Base-by-base conservation (phyloP, 2,888 invertebrate genomes). In the Balanococcus diminutus region DNA sequence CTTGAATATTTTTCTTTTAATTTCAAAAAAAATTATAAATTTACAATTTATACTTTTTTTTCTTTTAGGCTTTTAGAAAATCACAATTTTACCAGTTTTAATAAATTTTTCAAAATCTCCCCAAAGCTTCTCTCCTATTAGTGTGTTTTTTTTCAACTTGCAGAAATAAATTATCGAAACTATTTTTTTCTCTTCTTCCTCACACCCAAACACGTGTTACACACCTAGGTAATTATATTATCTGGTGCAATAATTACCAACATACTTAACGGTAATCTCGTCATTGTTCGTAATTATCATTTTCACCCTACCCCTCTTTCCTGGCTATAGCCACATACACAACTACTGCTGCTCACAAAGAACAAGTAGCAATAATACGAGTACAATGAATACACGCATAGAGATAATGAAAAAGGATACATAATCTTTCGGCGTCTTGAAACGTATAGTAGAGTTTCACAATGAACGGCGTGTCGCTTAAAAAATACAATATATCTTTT, bases 371-470 rank as follows among this genome's bases (percentile, higher is more conserved):
- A n/a, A n/a, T n/a, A n/a, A n/a, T 14, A 56, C 28, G 31, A 16
- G 0, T 28, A 32, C n/a, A 14, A 46, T 11, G 25, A 36, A 25
- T 32, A 19, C 56, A 28, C 28, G 25, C 8, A 22, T 8, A 72
- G 14, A 51, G 14, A 72, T 16, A 28, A 72, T 39, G 36, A 79
- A 87, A 89, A 90, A 90, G 90, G 91, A 91, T 91, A 93, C 92
- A 99, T 87, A 99, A 92, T 89, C 96, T 93, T 89, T 96, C 95
- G 39, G 93, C 90, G 90, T 99, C 98, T 92, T 99, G 99, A 91
- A 99, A 99, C 87, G 99, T 98, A 91, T 96, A 98, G 90, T 95
- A 97, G 87, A 99, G 92, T 90, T 95, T 95, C 85, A 98, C 97
- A 90, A 99, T 95, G 82, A 87, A 87, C 87, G 93, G 93, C 88